Conservation (phyloP, 2,888 invertebrate genomes). For the Platycheirus albimanus region DNA sequence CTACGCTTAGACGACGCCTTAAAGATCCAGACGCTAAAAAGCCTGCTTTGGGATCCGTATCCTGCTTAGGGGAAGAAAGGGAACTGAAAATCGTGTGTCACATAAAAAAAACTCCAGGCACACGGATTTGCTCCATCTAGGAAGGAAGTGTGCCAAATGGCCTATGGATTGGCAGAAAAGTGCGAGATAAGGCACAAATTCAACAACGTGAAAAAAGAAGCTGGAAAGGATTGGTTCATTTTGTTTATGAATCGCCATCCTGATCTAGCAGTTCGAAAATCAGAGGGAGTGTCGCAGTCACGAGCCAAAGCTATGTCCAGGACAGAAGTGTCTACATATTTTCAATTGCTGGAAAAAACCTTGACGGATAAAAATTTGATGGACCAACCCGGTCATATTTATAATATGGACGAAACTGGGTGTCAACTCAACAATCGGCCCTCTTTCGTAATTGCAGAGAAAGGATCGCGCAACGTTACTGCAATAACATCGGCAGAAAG, state of each 20-base stretch:
- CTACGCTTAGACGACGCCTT: not conserved
- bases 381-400: conserved; percentile 72
- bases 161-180: not conserved
- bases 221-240: conserved; percentile 7
- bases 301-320: conserved; percentile 1
- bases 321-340: conserved; percentile 1
- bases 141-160: conserved; percentile 13
- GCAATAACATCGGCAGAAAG: conserved; percentile 76
- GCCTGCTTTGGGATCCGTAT: not conserved
- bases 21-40: not conserved
- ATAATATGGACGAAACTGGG: conserved; percentile 75
- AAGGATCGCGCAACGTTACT: conserved; percentile 75
- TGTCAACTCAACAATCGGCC: conserved; percentile 71
- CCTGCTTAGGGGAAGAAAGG: not conserved
- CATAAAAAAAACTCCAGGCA: conserved; percentile 13
- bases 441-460: conserved; percentile 74
- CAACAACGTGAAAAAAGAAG: not conserved
- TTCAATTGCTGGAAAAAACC: conserved; percentile 11
- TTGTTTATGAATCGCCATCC: conserved; percentile 4
- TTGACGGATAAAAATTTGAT: conserved; percentile 60
- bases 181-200: not conserved
- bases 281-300: conserved; percentile 7
- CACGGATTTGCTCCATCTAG: conserved; percentile 6
- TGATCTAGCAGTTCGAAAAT: conserved; percentile 10
- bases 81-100: not conserved